phyloP scores from a whole-genome alignment of 2,113 vertebrate species.

The Microtus pennsylvanicus region DNA sequence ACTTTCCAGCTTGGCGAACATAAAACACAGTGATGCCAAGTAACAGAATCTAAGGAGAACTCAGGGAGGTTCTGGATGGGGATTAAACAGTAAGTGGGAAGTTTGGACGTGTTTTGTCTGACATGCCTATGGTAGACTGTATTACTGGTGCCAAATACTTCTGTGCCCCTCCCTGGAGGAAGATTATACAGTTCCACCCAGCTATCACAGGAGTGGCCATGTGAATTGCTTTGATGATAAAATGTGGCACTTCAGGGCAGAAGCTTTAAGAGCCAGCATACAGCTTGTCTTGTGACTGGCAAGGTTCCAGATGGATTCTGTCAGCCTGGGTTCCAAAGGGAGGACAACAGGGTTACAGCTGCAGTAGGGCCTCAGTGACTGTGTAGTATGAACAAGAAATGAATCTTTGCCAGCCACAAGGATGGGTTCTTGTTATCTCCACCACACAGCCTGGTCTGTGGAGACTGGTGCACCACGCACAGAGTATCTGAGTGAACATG shows the following conservation, averaged over 20 bases:
- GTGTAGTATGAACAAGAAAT: conserved; percentile 53
- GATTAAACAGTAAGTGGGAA: conserved; percentile 65
- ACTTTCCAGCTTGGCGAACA: conserved; percentile 41
- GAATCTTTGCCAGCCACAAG: conserved; percentile 38
- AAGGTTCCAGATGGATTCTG: conserved; percentile 44
- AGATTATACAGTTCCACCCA: conserved; percentile 63
- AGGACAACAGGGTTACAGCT: conserved; percentile 55
- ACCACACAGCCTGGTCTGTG: neutral
- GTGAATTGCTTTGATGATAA: conserved; percentile 52
- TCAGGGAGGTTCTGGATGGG: conserved; percentile 46
- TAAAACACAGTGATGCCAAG: conserved; percentile 27
- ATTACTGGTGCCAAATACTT: conserved; percentile 59
- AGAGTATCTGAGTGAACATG: neutral
- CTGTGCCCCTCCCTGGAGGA: conserved; percentile 18
- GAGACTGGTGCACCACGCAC: neutral
- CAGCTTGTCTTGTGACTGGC: neutral
- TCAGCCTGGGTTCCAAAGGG: conserved; percentile 28
- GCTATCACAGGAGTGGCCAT: conserved; percentile 46
- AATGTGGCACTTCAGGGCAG: conserved; percentile 57
- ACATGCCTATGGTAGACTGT: conserved; percentile 60
- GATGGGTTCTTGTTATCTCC: neutral
- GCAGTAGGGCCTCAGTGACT: neutral
- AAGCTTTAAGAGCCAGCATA: conserved; percentile 39
- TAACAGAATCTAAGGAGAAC: conserved; percentile 41
- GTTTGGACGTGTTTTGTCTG: conserved; percentile 67